phyloP scores from a whole-genome alignment of 2,113 vertebrate species.

The Tinamus guttatus region DNA sequence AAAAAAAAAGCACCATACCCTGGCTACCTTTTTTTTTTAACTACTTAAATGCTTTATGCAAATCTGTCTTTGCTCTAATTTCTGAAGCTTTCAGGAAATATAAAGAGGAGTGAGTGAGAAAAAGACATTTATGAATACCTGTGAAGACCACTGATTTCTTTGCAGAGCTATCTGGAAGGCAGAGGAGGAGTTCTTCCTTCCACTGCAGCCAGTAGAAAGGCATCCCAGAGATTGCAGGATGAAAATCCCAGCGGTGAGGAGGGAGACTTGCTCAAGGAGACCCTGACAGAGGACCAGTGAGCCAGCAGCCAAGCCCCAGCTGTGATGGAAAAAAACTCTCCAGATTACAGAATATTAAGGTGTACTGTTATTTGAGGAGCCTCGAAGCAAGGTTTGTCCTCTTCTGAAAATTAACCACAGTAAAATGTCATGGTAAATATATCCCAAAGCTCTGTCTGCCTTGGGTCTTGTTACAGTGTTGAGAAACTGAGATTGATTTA shows the following conservation, averaged over 20 bases:
- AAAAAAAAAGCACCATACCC: no score
- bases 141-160: constrained; percentile 26
- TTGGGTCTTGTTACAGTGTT: neutral
- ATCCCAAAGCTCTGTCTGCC: neutral
- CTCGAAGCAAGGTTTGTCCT: neutral
- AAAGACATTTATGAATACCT: neutral
- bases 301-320: constrained; percentile 23
- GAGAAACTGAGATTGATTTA: neutral
- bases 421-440: neutral
- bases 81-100: no score
- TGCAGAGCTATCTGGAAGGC: neutral
- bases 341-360: constrained; percentile 19
- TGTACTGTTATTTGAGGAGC: constrained; percentile 28
- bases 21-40: no score
- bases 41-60: no score
- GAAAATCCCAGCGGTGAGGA: constrained; percentile 37
- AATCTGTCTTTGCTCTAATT: no score
- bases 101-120: neutral
- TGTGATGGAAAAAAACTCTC: neutral
- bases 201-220: neutral
- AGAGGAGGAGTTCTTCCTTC: neutral
- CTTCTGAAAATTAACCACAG: neutral
- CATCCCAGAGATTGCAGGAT: constrained; percentile 37
- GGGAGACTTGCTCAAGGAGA: neutral
- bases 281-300: neutral